Evolutionary conservation across 2,113 vertebrate species (phyloP).

Genomic region (Hippocampus mohnikei): DNA sequence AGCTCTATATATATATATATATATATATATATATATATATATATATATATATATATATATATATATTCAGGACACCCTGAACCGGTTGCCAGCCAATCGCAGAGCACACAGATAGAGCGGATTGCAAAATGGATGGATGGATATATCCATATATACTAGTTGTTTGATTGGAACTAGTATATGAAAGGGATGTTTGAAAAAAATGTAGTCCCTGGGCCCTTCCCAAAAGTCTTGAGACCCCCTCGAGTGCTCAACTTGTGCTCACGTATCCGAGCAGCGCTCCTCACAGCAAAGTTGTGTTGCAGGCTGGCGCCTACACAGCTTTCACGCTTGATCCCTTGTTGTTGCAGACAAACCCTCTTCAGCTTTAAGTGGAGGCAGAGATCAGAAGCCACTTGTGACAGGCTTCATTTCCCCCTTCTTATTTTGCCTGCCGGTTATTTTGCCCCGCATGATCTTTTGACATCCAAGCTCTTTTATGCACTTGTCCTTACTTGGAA

Average conservation of each 20-base stretch:
- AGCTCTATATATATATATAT: no score
- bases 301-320: neutral
- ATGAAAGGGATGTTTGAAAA: neutral
- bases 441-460: conserved; percentile 33
- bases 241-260: neutral
- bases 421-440: conserved; percentile 22
- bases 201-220: neutral
- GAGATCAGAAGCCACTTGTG: conserved; percentile 36
- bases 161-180: neutral
- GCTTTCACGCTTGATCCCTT: neutral
- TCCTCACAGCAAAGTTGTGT: neutral
- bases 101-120: no score
- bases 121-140: no score
- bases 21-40: no score
- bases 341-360: conserved; percentile 13
- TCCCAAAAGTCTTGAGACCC: neutral
- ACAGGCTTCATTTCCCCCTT: conserved; percentile 20
- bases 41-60: no score
- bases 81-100: no score
- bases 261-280: neutral
- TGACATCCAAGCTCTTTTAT: conserved; percentile 39
- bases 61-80: no score
- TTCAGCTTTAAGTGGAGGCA: conserved; percentile 32
- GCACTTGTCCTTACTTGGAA: conserved; percentile 17
- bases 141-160: neutral